Evolutionary conservation across 1,140 invertebrate species (phyloP).

Genomic region (Aphelinus certus): DNA sequence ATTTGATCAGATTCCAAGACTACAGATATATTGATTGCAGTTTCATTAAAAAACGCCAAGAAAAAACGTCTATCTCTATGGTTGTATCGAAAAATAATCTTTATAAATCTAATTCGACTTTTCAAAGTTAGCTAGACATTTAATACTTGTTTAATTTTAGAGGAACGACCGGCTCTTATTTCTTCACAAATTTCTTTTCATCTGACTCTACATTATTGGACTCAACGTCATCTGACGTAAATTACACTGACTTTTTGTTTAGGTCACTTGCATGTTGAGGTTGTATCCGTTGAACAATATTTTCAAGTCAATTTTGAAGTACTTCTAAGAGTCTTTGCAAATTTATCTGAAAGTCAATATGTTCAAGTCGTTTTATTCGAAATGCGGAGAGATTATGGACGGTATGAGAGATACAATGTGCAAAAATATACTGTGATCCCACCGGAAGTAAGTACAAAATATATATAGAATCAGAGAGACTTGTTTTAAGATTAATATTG

Average conservation of each 20-base stretch:
- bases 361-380: background rate
- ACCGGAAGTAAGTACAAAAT: slow-evolving; percentile 28
- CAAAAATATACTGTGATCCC: slow-evolving; percentile 16
- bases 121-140: slow-evolving; percentile 2
- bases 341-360: background rate
- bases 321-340: slow-evolving; percentile 1
- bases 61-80: too few relatives aligned
- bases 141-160: slow-evolving; percentile 18
- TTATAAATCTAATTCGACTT: slow-evolving; percentile 14
- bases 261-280: slow-evolving; percentile 21
- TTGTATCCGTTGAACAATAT: background rate
- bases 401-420: slow-evolving; percentile 18
- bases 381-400: slow-evolving; percentile 24
- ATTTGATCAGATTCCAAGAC: too few relatives aligned
- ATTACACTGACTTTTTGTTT: slow-evolving; percentile 17
- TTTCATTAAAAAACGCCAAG: too few relatives aligned
- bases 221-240: background rate
- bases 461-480: background rate
- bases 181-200: slow-evolving; percentile 11
- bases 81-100: slow-evolving; percentile 39
- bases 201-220: slow-evolving; percentile 12
- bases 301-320: background rate
- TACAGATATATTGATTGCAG: too few relatives aligned
- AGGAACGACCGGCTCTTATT: slow-evolving; percentile 29
- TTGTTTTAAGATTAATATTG: background rate